Evolutionary conservation across 2,888 invertebrate genomes (phyloP), one percentile per base, ranked within the genome.

Genomic region (Himalopsyche japonica): DNA sequence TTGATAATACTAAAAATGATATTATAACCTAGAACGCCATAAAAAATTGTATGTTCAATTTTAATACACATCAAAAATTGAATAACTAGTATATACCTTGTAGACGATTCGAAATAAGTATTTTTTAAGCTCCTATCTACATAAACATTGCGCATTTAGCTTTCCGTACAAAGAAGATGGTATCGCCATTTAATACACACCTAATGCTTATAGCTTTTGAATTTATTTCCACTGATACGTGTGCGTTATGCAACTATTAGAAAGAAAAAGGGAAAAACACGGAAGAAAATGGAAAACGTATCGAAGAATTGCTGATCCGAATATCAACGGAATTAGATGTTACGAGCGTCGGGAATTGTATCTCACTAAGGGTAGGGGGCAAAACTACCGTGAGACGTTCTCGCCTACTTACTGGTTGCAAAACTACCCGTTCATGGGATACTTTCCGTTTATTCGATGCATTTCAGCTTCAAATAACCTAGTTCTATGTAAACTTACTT

Each of bases 241-340:
- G 83, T 83, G 82, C 83, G 84, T 82, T 85, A 82, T 86, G 82
- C 86, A 85, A 86, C 87, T 85, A 85, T 86, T 85, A 87, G 83
- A 64, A 79, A 78, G 80, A 78, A 81, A 84, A 85, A 80, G 84
- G 81, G 79, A 47, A 80, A 81, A 83, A 83, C 57, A 79, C 82
- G 82, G 43, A 24, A 49, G 86, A 79, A 87, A 87, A 87, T 87
- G 87, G 87, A 86, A 86, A 87, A 87, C 86, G 87, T 87, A 87
- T 87, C 87, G 87, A 32, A 92, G 90, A 92, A 92, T 92, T 90
- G 92, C 92, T 92, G 92, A 92, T 92, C 92, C 92, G 91, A 92
- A 92, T 92, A 91, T 92, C 92, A 89, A 91, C 91, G 90, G 90
- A 92, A 92, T 92, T 92, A 92, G 92, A 92, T 91, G 90, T 92